Evolutionary conservation across 2,888 invertebrate species (phyloP), one percentile per base, ranked within the genome.

Genomic region (Lasioglossum oenotherae): DNA sequence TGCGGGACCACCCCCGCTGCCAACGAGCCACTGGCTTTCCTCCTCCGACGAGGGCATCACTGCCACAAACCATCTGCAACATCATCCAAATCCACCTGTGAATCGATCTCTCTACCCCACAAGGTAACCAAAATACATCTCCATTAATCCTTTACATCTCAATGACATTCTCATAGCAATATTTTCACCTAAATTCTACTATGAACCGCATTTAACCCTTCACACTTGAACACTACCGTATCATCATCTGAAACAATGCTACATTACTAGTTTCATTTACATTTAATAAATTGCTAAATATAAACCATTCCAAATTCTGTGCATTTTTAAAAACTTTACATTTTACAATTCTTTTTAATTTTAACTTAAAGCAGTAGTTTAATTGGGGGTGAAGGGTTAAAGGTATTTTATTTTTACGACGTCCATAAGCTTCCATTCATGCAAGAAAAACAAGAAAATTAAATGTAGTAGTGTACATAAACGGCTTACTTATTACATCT

Each of bases 21-120:
- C 94, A 89, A 94, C 93, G 85, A 94, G 94, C 94, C 94, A 94
- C 92, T 93, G 95, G 95, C 96, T 96, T 95, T 96, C 96, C 93
- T 96, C 96, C 95, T 97, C 97, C 94, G 96, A 96, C 94, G 96
- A 95, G 96, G 96, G 96, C 93, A 92, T 96, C 94, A 93, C 92
- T 93, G 94, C 94, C 93, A 93, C 92, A 92, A 93, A 93, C 91
- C 94, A 94, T 94, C 94, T 94, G 90, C 38, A 92, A 80, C 79
- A 76, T 74, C 38, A 19, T 82, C 41, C 16, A 74, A 41, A 71
- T 41, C n/a, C n/a, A 23, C 12, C 3, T 23, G 12, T 23, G 12
- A n/a, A 71, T 71, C 41, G 4, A 38, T 31, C 38, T 23, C 41
- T n/a, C 3, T 4, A 38, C 23, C 12, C 4, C 2, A n/a, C 41